These are phyloP conservation scores for Leptatherina wallacei DNA, from an alignment of 2,797 vertebrate species.

Conservation along the genomic window DNA sequence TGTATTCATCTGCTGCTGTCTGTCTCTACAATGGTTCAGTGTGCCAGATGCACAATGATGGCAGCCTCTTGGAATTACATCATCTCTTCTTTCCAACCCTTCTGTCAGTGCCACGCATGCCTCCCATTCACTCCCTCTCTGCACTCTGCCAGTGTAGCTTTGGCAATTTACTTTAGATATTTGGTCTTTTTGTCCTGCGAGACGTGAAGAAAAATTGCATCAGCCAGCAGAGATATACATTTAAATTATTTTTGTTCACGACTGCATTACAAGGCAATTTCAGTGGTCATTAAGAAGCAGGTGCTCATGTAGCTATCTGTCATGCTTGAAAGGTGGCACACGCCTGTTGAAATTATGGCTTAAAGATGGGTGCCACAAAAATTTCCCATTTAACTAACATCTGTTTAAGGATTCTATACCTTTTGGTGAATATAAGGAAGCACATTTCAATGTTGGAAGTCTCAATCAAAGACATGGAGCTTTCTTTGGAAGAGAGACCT, in stretches of 20 bases:
- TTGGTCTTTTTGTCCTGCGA: slow-evolving; percentile 14
- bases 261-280: slow-evolving; percentile 2
- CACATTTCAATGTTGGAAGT: not conserved
- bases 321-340: slow-evolving; percentile 2
- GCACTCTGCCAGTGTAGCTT: slow-evolving; percentile 10
- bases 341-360: not conserved
- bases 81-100: slow-evolving; percentile 31
- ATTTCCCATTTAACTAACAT: not conserved
- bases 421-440: not conserved
- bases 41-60: slow-evolving; percentile 57
- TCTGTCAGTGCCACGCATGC: slow-evolving; percentile 18
- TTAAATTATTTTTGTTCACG: not conserved
- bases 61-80: slow-evolving; percentile 51
- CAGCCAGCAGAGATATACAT: not conserved
- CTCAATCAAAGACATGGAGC: not conserved
- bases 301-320: slow-evolving; percentile 3
- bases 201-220: slow-evolving; percentile 26
- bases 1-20: slow-evolving; percentile 44
- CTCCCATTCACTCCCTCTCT: slow-evolving; percentile 23
- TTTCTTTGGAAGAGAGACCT: not conserved
- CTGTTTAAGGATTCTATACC: not conserved
- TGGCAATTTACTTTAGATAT: slow-evolving; percentile 16
- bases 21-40: slow-evolving; percentile 46
- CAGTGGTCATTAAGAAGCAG: not conserved
- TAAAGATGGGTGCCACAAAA: not conserved